Conservation (phyloP, 92 coral and sea anemone species). For the Actinernus sp. region DNA sequence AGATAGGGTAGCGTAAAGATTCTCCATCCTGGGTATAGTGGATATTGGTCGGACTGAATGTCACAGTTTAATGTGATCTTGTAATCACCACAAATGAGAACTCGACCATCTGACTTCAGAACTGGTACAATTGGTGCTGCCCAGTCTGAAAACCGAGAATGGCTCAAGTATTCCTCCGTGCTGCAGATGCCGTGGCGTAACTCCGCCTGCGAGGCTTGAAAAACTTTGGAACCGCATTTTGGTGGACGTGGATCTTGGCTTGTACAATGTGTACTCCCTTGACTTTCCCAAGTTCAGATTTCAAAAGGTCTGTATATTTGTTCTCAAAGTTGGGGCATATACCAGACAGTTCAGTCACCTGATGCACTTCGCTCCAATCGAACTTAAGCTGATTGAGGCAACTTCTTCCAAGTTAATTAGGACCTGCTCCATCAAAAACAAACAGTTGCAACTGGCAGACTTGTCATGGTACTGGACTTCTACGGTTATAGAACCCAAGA, state of each 20-base stretch:
- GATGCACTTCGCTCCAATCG: constrained; percentile 20
- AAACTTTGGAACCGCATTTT: constrained; percentile 3
- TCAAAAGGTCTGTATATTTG: constrained; percentile 9
- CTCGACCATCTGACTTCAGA: not conserved
- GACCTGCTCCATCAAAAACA: constrained; percentile 20
- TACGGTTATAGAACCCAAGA: constrained; percentile 8
- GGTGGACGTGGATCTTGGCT: constrained; percentile 34
- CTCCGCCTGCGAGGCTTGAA: constrained; percentile 12
- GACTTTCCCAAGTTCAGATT: constrained; percentile 22
- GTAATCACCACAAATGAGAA: constrained; percentile 9
- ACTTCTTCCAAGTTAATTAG: constrained; percentile 23
- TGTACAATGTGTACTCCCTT: constrained; percentile 11
- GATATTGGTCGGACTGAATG: too few species aligned
- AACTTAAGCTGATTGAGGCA: constrained; percentile 11
- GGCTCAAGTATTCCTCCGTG: not conserved
- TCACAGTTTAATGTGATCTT: not conserved
- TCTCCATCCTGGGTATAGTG: constrained; percentile 16
- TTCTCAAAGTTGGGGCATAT: not conserved
- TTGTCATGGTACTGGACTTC: constrained; percentile 15
- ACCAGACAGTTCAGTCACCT: not conserved
- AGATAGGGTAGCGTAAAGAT: constrained; percentile 11
- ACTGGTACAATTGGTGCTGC: too few species aligned
- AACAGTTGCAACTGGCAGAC: not conserved
- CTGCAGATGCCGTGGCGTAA: constrained; percentile 9
- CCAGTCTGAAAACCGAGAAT: not conserved